Evolutionary conservation across 2,113 vertebrate species (phyloP), one percentile per base, ranked within the genome.

Genomic region (Brachyhypopomus occidentalis): DNA sequence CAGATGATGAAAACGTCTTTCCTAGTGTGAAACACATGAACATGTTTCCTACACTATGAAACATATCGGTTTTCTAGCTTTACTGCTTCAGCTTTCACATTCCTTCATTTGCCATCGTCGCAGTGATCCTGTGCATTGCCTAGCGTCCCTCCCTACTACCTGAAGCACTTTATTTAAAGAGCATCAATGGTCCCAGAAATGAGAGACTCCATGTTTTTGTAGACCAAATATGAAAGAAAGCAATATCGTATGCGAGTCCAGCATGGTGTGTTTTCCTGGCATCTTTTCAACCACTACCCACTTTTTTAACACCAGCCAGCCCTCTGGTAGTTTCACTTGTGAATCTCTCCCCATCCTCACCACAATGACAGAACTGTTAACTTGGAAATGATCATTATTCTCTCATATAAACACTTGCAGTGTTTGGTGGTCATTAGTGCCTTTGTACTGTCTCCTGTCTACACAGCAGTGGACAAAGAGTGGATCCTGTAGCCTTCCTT

Each of bases 131-230:
- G 56, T 75, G 60, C 69, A n/a, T 66, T 59, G 30, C 25, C 23
- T 80, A 80, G 58, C 52, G 80, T n/a, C 23, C 36, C 38, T 82
- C 34, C 25, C 22, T 23, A 62, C 75, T 45, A 71, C 72, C 3
- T 77, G 38, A 85, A 83, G 84, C 84, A 85, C 80, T 83, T 85
- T 85, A 83, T 79, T 83, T 72, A 75, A 72, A 79, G 34, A 82
- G 45, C 77, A 70, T 74, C 58, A 63, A 79, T 77, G 30, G 41
- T 56, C 55, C 67, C 66, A 70, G 20, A n/a, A 2, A 70, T 38
- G 34, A 38, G 66, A 69, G 19, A 41, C 23, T 52, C 19, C 17
- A 7, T 64, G 7, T 55, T 59, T 75, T 70, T 30, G 48, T 73
- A 58, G 80, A 85, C 76, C 66, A 83, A 79, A 79, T 55, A 52